Base-by-base conservation (phyloP, 2,888 invertebrate species). In the Rhaphigaster nebulosa region DNA sequence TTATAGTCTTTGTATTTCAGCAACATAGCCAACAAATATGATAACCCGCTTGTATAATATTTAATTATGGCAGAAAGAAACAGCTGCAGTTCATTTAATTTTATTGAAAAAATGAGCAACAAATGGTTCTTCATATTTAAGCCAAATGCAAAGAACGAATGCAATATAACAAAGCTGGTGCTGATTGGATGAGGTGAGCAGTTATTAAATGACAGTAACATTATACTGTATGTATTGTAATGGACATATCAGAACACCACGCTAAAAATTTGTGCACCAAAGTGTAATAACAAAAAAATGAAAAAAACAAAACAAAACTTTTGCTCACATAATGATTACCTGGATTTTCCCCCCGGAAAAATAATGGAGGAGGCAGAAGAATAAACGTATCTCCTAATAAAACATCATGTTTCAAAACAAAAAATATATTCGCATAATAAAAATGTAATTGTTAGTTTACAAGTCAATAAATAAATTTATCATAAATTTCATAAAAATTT, bases 281-380 rank as follows among this genome's bases (percentile, higher is more conserved):
- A 18, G 84, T 84, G 84, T 26, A 45, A 50, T 45, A 45, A 26
- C 3, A n/a, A 84, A n/a, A 84, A 41, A 80, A 26, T 34, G 20
- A 41, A 80, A 76, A 76, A 70, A 34, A 18, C 29, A 80, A 80
- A 15, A 41, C 1, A 80, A 84, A 84, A 45, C 26, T 50, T n/a
- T 23, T 45, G 84, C 84, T 84, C 84, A 84, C 41, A 41, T 45
- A 10, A 45, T n/a, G 26, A 38, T 84, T 91, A 88, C 89, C 87
- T 87, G 70, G 12, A n/a, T 54, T 89, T 65, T 84, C 87, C 45
- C 80, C 87, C 89, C 80, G 76, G 52, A 89, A 91, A 87, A 18
- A 76, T 90, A 50, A 89, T 1, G 84, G 90, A 89, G 87, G 90
- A 87, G 88, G 90, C 87, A 90, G 90, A 76, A 76, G 70, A 84